Conservation (phyloP, 1,140 invertebrate species). For the Lucilia sericata region DNA sequence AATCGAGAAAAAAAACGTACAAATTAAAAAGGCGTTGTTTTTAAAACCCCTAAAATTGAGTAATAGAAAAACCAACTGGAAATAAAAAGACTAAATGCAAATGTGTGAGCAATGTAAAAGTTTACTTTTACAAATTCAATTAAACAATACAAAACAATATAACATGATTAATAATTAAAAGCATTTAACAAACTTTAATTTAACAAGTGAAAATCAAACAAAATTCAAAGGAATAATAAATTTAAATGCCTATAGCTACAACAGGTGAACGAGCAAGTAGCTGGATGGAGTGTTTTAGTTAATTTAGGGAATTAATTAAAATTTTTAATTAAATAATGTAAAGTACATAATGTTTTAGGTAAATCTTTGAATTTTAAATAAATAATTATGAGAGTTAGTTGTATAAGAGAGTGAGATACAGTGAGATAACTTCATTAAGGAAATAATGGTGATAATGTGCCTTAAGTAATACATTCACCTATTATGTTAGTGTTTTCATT, state of each 20-base stretch:
- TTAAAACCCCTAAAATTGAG: not conserved
- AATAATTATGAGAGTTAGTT: no score
- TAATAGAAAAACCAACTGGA: not conserved
- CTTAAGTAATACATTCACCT: constrained; percentile 18
- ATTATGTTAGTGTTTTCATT: not conserved
- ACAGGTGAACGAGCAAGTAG: no score
- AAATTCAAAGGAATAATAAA: constrained; percentile 1
- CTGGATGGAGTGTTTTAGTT: not conserved
- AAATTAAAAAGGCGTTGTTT: constrained; percentile 23
- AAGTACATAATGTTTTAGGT: not conserved
- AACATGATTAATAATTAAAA: not conserved
- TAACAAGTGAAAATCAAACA: not conserved
- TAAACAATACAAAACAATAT: not conserved
- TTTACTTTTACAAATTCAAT: not conserved
- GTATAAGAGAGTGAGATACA: not conserved
- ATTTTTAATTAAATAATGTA: not conserved
- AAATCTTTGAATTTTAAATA: no score
- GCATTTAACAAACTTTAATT: not conserved
- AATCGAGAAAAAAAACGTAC: not conserved
- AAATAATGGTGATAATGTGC: not conserved
- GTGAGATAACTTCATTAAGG: not conserved
- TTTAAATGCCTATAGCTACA: not conserved
- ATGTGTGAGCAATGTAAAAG: not conserved
- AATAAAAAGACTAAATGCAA: constrained; percentile 1
- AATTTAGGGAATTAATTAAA: not conserved